A percentile compares a stretch with the other conserved stretches of the same genome.
These are phyloP conservation scores for Cherax quadricarinatus DNA, from an alignment of 1,140 invertebrate species.

Conservation along the genomic window DNA sequence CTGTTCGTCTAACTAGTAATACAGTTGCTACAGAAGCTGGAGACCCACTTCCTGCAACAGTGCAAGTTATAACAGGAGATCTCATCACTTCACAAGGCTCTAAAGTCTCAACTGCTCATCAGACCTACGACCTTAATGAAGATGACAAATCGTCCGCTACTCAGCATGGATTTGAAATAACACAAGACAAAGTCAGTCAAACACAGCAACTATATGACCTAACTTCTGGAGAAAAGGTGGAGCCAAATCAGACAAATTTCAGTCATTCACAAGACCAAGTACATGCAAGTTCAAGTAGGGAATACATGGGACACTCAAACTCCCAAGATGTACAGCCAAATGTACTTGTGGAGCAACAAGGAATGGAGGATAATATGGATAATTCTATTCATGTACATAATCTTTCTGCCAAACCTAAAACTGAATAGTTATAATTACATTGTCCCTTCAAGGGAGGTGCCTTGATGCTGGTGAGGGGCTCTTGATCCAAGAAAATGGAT, in stretches of 20 bases:
- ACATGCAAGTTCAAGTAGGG: neutral
- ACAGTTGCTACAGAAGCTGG: neutral
- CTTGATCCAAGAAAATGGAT: no score
- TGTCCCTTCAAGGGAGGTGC: no score
- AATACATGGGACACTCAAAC: slow-evolving; percentile 10
- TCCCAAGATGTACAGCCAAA: slow-evolving; percentile 22
- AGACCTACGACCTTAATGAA: slow-evolving; percentile 31
- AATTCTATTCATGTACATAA: slow-evolving; percentile 38
- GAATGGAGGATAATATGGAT: slow-evolving; percentile 11
- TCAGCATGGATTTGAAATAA: neutral
- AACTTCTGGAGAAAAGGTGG: slow-evolving; percentile 15
- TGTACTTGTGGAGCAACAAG: slow-evolving; percentile 24
- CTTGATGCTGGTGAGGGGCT: no score
- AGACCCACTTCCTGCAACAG: neutral
- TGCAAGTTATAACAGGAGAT: slow-evolving; percentile 59
- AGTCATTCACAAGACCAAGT: neutral
- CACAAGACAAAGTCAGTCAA: slow-evolving; percentile 16
- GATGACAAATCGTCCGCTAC: slow-evolving; percentile 28
- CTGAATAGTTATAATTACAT: neutral
- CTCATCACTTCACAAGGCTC: slow-evolving; percentile 4
- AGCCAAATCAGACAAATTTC: neutral
- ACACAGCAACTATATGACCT: slow-evolving; percentile 22
- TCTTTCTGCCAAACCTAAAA: slow-evolving; percentile 33
- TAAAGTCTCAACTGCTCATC: slow-evolving; percentile 32
- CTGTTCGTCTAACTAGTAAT: slow-evolving; percentile 33